Evolutionary conservation across 92 coral and sea anemone species (phyloP), one percentile per base, ranked within the genome.

Genomic region (Epizoanthus scotinus): DNA sequence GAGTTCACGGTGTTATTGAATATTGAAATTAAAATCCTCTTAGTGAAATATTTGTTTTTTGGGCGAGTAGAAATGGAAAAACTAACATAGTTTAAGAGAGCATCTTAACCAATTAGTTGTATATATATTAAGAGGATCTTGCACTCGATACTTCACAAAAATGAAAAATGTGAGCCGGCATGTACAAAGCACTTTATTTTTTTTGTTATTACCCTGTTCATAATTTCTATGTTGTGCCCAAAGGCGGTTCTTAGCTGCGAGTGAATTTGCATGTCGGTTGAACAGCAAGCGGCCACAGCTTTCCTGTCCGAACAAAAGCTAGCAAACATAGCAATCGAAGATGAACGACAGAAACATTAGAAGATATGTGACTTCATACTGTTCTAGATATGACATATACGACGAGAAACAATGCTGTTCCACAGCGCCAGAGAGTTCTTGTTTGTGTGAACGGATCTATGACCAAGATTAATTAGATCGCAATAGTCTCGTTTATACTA

Each of bases 171-270:
- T 34, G 58, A 56, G 88, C 83, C 91, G 87, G 91, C 87, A 84
- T 84, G 80, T 84, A 84, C 91, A 88, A 88, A 88, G 88, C 74
- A 26, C 58, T 63, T 65, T 84, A 77, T 78, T 78, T 57, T 78
- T 57, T 34, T 70, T 79, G 82, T 63, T 78, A 87, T 52, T 71
- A 65, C 73, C 67, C 64, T 8, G 52, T 64, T 65, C 70, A 71
- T 73, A 88, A 84, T 88, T 67, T 84, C 80, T 69, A 63, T 83
- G 91, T 84, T 53, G 28, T 84, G 88, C 91, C 91, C 73, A 84
- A 84, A 84, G 91, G 88, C 88, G 82, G 82, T 79, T 84, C 70
- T 73, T 19, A 80, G 78, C 27, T 71, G 67, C 82, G 54, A 72
- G 64, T 72, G 67, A 79, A 72, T 88, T 88, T 79, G 88, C 70